Conservation (phyloP, 2,113 vertebrate species). For the Notothenia rossii region DNA sequence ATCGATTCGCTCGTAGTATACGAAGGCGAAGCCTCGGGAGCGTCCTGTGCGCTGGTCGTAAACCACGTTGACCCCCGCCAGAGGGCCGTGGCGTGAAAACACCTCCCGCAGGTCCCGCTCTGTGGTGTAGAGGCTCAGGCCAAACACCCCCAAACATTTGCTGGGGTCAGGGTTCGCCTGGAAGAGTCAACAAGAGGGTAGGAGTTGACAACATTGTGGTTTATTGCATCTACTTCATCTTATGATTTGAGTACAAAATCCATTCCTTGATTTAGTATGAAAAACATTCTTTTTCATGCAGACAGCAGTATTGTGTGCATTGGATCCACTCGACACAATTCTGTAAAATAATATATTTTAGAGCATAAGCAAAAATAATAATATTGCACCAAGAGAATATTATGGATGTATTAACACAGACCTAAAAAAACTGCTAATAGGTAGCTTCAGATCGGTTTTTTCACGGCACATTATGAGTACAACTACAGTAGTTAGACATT, state of each 20-base stretch:
- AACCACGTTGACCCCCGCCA: constrained; percentile 94
- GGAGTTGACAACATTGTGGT: background rate
- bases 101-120: constrained; percentile 94
- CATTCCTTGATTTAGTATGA: background rate
- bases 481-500: background rate
- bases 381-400: background rate
- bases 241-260: background rate
- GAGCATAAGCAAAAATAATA: background rate
- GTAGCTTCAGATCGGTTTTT: background rate
- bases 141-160: constrained; percentile 94
- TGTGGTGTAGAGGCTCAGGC: constrained; percentile 95
- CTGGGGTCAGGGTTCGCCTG: constrained; percentile 96
- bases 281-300: background rate
- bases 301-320: background rate
- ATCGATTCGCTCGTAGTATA: constrained; percentile 94
- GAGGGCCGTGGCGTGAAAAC: constrained; percentile 93
- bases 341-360: too few species aligned
- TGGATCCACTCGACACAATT: background rate
- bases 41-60: constrained; percentile 94
- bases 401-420: background rate
- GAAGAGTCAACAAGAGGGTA: constrained; percentile 39
- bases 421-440: background rate
- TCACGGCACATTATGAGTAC: background rate
- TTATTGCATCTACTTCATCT: background rate
- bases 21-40: constrained; percentile 94